Conservation (phyloP, 2,113 vertebrate genomes). For the Strix uralensis region DNA sequence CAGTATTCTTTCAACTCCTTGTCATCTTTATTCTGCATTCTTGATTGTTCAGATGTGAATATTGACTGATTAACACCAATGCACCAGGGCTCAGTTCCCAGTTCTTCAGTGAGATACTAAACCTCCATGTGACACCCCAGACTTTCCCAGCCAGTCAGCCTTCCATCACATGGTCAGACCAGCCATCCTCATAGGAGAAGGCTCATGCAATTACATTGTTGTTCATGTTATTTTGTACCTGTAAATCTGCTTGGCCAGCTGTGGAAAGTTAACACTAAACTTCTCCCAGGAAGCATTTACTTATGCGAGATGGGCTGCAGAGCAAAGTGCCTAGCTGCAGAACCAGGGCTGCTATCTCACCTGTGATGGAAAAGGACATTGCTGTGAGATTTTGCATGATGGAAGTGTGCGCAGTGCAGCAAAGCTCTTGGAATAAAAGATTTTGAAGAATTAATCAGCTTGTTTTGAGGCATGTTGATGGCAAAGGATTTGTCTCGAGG, state of each 20-base stretch:
- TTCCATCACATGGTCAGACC: background rate
- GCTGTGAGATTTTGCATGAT: background rate
- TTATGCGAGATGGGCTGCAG: background rate
- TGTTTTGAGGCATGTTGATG: constrained; percentile 3
- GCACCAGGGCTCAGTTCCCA: background rate
- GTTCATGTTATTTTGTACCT: background rate
- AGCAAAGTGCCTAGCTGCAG: background rate
- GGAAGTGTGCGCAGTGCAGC: background rate
- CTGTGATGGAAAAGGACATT: background rate
- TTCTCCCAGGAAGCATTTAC: background rate
- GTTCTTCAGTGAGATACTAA: background rate
- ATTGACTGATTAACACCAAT: background rate
- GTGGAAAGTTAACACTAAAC: background rate
- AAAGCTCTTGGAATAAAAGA: constrained; percentile 11
- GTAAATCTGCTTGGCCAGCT: background rate
- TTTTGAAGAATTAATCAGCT: background rate
- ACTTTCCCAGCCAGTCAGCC: background rate
- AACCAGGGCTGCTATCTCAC: background rate
- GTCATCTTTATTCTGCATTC: background rate
- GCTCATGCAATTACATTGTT: background rate
- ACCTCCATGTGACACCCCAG: background rate
- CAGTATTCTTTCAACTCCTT: background rate
- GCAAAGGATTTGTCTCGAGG: background rate
- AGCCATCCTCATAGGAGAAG: background rate
- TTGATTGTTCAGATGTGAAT: background rate